Conservation (phyloP, 2,797 vertebrate genomes). For the Pristis pectinata region DNA sequence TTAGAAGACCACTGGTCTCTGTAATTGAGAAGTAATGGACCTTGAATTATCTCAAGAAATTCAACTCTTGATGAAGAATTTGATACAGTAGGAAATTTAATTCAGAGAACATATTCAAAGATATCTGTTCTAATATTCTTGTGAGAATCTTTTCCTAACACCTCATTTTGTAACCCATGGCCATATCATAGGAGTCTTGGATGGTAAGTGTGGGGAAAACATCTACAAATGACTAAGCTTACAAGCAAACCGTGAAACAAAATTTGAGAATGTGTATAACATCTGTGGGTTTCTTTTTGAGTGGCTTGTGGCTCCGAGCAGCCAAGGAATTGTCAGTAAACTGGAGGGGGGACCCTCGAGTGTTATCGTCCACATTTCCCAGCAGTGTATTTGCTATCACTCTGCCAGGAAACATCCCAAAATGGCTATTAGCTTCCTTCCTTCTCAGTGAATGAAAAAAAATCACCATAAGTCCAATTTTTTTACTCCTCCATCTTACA, state of each 20-base stretch:
- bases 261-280: neutral
- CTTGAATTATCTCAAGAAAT: neutral
- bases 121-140: neutral
- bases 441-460: too few relatives aligned
- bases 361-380: neutral
- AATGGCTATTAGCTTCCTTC: too few relatives aligned
- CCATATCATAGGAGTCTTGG: neutral
- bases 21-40: neutral
- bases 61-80: neutral
- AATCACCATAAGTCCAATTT: too few relatives aligned
- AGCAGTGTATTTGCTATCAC: neutral
- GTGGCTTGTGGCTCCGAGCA: neutral
- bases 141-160: neutral
- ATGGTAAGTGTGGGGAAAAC: neutral
- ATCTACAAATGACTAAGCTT: neutral
- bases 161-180: neutral
- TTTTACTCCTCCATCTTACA: too few relatives aligned
- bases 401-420: neutral
- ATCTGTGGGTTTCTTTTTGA: neutral
- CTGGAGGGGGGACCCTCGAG: neutral
- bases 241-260: neutral
- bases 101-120: neutral
- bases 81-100: neutral
- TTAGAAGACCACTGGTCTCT: neutral
- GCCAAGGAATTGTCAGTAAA: neutral